These are phyloP conservation scores for Panagrolaimus sp. DNA, from an alignment of 1,140 invertebrate species.

Conservation along the genomic window DNA sequence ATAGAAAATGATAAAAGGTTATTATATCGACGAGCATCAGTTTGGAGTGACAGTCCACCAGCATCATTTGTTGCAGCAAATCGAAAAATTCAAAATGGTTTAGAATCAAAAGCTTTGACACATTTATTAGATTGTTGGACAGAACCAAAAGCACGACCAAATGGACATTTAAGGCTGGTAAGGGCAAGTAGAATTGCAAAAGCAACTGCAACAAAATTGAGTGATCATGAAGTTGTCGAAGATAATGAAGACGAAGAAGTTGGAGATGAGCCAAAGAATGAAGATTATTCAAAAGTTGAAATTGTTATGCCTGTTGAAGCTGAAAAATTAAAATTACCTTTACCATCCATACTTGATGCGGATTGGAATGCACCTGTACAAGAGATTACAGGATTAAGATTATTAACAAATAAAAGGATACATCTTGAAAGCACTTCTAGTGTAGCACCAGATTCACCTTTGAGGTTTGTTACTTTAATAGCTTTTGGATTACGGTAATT, in stretches of 20 bases:
- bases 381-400: conserved; percentile 31
- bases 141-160: conserved; percentile 16
- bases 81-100: conserved; percentile 5
- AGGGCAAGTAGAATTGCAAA: background rate
- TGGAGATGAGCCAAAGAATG: conserved; percentile 12
- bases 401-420: conserved; percentile 28
- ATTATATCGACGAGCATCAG: conserved; percentile 35
- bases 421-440: conserved; percentile 37
- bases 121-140: conserved; percentile 40
- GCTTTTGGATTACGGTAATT: background rate
- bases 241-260: conserved; percentile 20
- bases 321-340: conserved; percentile 20
- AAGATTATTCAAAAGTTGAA: conserved; percentile 22
- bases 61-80: conserved; percentile 21
- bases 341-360: conserved; percentile 14
- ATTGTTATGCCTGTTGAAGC: conserved; percentile 32
- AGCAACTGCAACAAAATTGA: background rate
- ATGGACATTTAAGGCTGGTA: conserved; percentile 6
- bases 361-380: conserved; percentile 32
- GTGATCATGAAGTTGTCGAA: conserved; percentile 1
- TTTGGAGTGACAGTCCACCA: conserved; percentile 43
- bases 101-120: conserved; percentile 42
- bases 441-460: conserved; percentile 30
- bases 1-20: conserved; percentile 28
- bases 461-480: conserved; percentile 23